These are phyloP conservation scores for Hyles lineata DNA, from an alignment of 2,888 invertebrate species.

Conservation along the genomic window DNA sequence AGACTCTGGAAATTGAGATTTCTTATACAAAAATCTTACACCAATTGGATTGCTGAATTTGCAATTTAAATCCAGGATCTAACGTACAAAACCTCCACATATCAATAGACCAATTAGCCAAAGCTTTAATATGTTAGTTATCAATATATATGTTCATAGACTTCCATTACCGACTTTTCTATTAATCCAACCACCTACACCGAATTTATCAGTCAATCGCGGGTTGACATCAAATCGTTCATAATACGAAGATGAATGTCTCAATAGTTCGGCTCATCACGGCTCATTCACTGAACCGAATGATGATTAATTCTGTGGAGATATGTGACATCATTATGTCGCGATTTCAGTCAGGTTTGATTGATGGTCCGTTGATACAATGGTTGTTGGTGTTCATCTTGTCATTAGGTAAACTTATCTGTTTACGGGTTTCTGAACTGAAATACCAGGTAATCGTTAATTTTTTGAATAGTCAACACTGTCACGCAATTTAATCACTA, in stretches of 20 bases:
- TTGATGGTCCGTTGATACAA: slow-evolving; percentile 39
- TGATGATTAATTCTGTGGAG: slow-evolving; percentile 36
- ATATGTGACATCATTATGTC: slow-evolving; percentile 50
- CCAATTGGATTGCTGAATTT: too few species aligned
- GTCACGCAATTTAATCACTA: not conserved
- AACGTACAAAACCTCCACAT: not conserved
- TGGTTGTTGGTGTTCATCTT: slow-evolving; percentile 5
- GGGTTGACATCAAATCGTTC: not conserved
- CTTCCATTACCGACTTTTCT: not conserved
- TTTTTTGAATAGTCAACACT: not conserved
- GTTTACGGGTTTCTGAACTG: not conserved
- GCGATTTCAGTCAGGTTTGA: slow-evolving; percentile 40
- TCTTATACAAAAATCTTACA: too few species aligned
- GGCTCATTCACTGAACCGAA: slow-evolving; percentile 39
- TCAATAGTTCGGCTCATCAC: slow-evolving; percentile 45
- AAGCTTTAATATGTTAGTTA: not conserved
- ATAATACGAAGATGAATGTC: slow-evolving; percentile 43
- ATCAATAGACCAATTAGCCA: not conserved
- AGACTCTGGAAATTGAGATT: too few species aligned
- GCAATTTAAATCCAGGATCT: too few species aligned
- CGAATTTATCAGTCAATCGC: not conserved
- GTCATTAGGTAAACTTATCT: not conserved
- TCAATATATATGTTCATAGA: too few species aligned
- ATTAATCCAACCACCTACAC: not conserved
- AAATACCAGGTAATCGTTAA: not conserved